phyloP scores from a whole-genome alignment of 2,113 vertebrate genomes.

The Gobius niger region DNA sequence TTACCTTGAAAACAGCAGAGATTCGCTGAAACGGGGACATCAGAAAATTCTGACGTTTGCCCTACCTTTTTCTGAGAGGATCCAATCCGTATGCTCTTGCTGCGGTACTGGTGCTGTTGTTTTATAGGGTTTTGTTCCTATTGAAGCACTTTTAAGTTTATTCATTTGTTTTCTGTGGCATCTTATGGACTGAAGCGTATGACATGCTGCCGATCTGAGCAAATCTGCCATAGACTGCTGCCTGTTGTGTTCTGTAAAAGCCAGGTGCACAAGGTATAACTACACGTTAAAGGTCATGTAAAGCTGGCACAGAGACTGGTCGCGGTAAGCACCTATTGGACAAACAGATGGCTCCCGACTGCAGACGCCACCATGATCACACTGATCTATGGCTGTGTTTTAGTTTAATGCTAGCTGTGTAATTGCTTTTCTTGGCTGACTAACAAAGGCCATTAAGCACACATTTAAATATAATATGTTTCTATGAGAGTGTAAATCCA shows the following conservation, averaged over 20 bases:
- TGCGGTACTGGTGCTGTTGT: no score
- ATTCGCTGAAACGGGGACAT: background rate
- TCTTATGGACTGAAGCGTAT: no score
- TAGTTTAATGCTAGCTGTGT: constrained; percentile 15
- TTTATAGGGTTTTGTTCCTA: no score
- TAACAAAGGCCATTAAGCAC: constrained; percentile 6
- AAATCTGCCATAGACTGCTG: background rate
- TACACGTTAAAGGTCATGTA: constrained; percentile 7
- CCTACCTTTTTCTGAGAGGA: no score
- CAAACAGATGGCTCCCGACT: constrained; percentile 21
- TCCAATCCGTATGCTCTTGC: no score
- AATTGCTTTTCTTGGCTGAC: constrained; percentile 21
- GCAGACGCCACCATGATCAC: constrained; percentile 17
- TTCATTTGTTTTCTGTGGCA: no score
- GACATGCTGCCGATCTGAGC: background rate
- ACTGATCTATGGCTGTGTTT: constrained; percentile 15
- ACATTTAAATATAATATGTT: constrained; percentile 7
- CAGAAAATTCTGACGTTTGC: background rate
- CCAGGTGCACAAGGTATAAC: constrained; percentile 9
- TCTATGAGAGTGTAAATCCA: constrained; percentile 1
- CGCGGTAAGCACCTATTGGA: background rate
- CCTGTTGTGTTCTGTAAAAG: background rate
- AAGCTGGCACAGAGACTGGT: constrained; percentile 4
- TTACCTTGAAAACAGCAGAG: background rate
- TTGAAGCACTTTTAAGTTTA: no score